Evolutionary conservation across 2,113 vertebrate genomes (phyloP), one percentile per base, ranked within the genome.

Genomic region (Pachycephala philippinensis): DNA sequence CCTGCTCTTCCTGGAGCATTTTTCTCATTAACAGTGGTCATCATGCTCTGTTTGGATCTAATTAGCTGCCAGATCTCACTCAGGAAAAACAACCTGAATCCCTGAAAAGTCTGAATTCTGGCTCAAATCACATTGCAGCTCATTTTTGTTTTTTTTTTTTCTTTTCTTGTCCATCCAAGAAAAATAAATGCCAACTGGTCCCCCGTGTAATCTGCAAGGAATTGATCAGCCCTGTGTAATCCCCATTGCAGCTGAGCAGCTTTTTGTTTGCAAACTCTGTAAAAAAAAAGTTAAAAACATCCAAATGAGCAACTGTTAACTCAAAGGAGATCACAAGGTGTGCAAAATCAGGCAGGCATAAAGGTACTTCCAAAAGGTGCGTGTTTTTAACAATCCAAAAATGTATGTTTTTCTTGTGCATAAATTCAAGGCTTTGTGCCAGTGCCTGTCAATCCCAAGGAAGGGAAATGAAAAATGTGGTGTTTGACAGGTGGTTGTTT

Each of bases 21-120:
- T 82, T 82, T 59, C 84, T 91, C 90, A 70, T 96, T 85, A 97
- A 69, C 74, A 70, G 71, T 0, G 42, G 86, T 66, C 95, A 95
- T 92, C 89, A 89, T 60, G 83, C 47, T 95, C 89, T 93, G 79
- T 86, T 95, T 92, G 84, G 35, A 63, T 95, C 72, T 86, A 66
- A 49, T 89, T 93, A 94, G 72, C 68, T 84, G 56, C 27, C 30
- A 54, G 59, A 35, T 95, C 42, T 93, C 83, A 74, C 66, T 84
- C 2, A 11, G 68, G 60, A 37, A 90, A 94, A 91, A 65, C 15
- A 49, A 53, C 24, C 33, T 22, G 40, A 61, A 91, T 78, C 47
- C 70, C 18, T 80, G 60, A 92, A 81, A 93, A 86, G 26, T 39
- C 79, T 68, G 52, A 86, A 64, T 93, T 88, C 60, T 66, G 49